Conservation (phyloP, 2,113 vertebrate genomes). For the Lasiurus borealis region DNA sequence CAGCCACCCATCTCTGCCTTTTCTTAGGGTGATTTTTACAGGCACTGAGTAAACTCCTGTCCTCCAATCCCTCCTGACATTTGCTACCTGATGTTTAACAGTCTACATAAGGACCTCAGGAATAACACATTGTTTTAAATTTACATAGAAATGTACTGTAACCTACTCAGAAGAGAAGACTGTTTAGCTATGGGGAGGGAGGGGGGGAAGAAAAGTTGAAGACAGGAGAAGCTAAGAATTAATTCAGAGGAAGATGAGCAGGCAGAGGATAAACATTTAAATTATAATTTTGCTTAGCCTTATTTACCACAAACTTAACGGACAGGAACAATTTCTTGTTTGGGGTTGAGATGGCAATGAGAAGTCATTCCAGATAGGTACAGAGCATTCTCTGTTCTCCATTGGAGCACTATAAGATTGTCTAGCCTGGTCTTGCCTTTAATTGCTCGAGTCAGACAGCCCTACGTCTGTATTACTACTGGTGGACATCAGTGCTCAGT, state of each 20-base stretch:
- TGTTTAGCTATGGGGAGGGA: background rate
- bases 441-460: rapidly evolving
- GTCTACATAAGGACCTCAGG: background rate
- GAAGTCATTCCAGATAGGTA: background rate
- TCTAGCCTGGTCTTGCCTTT: background rate
- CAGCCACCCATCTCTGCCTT: background rate
- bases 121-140: background rate
- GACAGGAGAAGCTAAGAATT: background rate
- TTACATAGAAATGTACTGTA: background rate
- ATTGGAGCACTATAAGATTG: background rate
- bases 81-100: background rate
- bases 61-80: background rate
- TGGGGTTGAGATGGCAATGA: background rate
- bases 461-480: background rate
- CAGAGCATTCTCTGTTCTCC: background rate
- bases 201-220: background rate
- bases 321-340: background rate
- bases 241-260: background rate
- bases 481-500: background rate
- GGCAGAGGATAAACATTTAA: background rate
- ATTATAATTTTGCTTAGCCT: background rate
- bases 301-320: background rate
- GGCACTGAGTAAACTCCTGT: background rate
- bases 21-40: background rate
- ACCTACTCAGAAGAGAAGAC: background rate